Evolutionary conservation across 2,888 invertebrate species (phyloP), one percentile per base, ranked within the genome.

Genomic region (Nymphalis polychloros): DNA sequence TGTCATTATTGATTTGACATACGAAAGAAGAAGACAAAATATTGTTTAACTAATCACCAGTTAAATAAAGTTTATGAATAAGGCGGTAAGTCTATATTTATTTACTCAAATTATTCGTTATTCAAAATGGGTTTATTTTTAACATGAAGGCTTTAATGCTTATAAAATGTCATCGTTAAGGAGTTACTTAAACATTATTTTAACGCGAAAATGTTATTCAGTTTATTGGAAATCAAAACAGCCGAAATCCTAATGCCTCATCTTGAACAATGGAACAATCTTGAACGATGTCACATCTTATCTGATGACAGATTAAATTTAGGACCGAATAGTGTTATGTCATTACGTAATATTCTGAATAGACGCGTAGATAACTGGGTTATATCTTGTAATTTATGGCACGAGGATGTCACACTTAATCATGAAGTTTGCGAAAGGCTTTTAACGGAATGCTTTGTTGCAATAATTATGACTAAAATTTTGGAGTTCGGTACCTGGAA

Each of bases 341-440:
- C 59, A 71, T 68, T 68, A 68, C 67, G 57, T 71, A 68, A 65
- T 68, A 62, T 53, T 59, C 67, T 49, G 63, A 70, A 70, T 65
- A 60, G 66, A 68, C 59, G 41, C 59, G 48, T 53, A 68, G 68
- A 71, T 68, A 71, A 71, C 66, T 71, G 71, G 68, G 59, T 68
- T 66, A 63, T 68, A 68, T 71, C 68, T 71, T 23, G 52, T 68
- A 68, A 71, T 71, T 71, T 71, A 71, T 68, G 60, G 66, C 23
- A 23, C 47, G 63, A 68, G 65, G 68, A 57, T 60, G 66, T 67
- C 64, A 70, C 63, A 71, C 68, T 71, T 71, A 68, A 71, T 71
- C 71, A 71, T 50, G 59, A 71, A 71, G 65, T 70, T 71, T 65
- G 67, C 41, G 66, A 61, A 67, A 59, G 55, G 67, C 70, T 67